Base-by-base conservation (phyloP, 2,797 vertebrate genomes). In the Alcedo atthis region DNA sequence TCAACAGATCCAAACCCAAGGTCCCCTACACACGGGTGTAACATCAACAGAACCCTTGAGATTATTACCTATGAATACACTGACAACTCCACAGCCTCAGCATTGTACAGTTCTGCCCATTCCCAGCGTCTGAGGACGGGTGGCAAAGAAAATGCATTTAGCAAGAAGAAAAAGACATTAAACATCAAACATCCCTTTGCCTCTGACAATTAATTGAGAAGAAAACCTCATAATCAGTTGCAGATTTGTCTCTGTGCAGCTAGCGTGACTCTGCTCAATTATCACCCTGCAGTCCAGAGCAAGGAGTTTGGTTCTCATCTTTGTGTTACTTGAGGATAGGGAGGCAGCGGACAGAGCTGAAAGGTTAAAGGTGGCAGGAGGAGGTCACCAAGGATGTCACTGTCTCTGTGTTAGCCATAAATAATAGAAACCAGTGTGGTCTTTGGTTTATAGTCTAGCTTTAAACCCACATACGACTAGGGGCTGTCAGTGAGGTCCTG, bases 201-300 rank as follows among this genome's bases (percentile, higher is more conserved):
- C 95, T 95, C 95, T 96, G 93, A 96, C 73, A 91, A 96, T 95
- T 97, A 96, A 93, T 87, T 85, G 93, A 46, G 92, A 95, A 95
- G 73, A 96, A 96, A 95, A 83, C 77, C 93, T 85, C 90, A 64
- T 90, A 95, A 94, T 91, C 92, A 92, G 85, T 92, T 89, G 91
- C 96, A 95, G 96, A 58, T 81, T 81, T 24, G 28, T 66, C 81
- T 88, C 77, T 57, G 77, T 24, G 22, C 48, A 76, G 78, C 88
- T 84, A 53, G 94, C 33, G 61, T 92, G 96, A 94, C 90, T 95
- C 66, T 0, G 1, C 88, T 93, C 81, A 46, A 71, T 89, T 75
- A 88, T 49, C 35, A 59, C 54, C n/a, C 92, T 84, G 45, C 1
- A n/a, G 66, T 81, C 81, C 75, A n/a, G 91, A 91, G 89, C 48